Percentiles rank a stretch among this genome's conserved stretches.
phyloP scores from a whole-genome alignment of 2,113 vertebrate genomes.

The Chiloscyllium plagiosum region DNA sequence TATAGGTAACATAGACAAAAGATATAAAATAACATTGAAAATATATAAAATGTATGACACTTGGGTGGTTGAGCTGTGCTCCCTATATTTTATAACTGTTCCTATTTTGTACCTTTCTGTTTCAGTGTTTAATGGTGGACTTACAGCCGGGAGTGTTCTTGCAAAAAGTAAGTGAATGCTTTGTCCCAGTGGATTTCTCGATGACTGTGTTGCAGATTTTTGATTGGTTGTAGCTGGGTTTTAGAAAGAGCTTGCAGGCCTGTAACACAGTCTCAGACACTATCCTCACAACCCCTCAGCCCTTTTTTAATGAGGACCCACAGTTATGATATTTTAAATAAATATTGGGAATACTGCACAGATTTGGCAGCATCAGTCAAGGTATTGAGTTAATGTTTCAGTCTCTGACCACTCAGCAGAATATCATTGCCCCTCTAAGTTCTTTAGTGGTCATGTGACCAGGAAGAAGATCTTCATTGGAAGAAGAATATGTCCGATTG shows the following conservation, averaged over 20 bases:
- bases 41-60: too few relatives aligned
- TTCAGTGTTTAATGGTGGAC: slow-evolving; percentile 23
- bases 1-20: too few relatives aligned
- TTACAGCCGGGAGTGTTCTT: background rate
- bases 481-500: background rate
- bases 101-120: background rate
- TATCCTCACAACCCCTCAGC: background rate
- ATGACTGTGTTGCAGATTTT: background rate
- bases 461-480: background rate
- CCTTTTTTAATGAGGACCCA: background rate
- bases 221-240: background rate
- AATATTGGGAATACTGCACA: background rate
- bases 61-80: background rate
- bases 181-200: background rate
- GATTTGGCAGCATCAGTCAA: background rate
- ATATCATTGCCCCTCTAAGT: background rate
- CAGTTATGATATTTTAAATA: too few relatives aligned
- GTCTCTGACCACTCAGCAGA: background rate
- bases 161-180: background rate
- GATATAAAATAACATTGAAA: too few relatives aligned
- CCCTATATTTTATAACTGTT: background rate
- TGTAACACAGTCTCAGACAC: background rate
- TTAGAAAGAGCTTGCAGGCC: background rate
- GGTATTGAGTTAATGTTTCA: background rate
- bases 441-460: background rate